Evolutionary conservation across 2,888 invertebrate species (phyloP), one percentile per base, ranked within the genome.

Genomic region (Drosophila nr. medialis): DNA sequence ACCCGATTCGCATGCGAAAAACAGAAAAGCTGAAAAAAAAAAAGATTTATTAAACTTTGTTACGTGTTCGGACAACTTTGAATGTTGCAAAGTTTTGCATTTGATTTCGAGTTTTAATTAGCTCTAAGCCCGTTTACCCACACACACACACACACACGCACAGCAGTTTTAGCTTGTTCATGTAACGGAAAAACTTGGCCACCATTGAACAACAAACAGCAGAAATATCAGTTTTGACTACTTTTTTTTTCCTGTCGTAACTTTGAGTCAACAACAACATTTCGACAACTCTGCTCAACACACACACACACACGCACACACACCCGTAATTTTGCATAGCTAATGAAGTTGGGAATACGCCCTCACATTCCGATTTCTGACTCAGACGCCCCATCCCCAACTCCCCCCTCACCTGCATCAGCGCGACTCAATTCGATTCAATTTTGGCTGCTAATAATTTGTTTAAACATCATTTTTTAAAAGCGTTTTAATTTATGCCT

Each of bases 41-140:
- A 38, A 29, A 18, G 18, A 36, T 63, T 63, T 45, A 30, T 48
- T 15, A 67, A 63, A 67, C 61, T 66, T 73, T 58, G 38, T 69
- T 53, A 38, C 65, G 64, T 64, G 63, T 62, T 72, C 53, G 56
- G 72, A 73, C 75, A 78, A 79, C 56, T 75, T 72, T 65, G 32
- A 68, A 74, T 77, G 77, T 63, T 82, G 72, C 66, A 86, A 80
- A 83, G 64, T 78, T 84, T 74, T 78, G 68, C 66, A 65, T 40
- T 72, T 63, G 56, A 62, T 64, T 56, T 74, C 27, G 59, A 76
- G 78, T 75, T 89, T 89, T 89, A 90, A 90, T 90, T 90, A 91
- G 90, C 86, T 84, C 83, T 90, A 86, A 89, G 86, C 90, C 83
- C 83, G 90, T 90, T 90, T 76, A 70, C 78, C 86, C 79, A 90